phyloP scores from a whole-genome alignment of 2,113 vertebrate species.

The Tragulus kanchil region DNA sequence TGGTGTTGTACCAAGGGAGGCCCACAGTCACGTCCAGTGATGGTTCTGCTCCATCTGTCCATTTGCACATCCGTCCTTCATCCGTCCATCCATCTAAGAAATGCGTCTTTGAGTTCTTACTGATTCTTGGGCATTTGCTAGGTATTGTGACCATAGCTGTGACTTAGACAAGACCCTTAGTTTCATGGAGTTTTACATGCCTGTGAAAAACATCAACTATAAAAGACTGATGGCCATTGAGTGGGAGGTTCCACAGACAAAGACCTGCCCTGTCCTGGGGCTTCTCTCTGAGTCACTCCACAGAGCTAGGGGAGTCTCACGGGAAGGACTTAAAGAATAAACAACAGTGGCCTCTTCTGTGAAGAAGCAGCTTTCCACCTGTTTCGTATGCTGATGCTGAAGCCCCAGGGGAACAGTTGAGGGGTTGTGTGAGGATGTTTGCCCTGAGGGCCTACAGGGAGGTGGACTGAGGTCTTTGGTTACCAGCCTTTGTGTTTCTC shows the following conservation, averaged over 20 bases:
- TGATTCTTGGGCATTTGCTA: not conserved
- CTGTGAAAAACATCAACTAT: not conserved
- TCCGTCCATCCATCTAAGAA: not conserved
- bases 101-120: not conserved
- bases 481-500: conserved; percentile 42
- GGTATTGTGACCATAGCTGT: not conserved
- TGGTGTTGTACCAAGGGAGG: not conserved
- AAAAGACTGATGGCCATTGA: not conserved
- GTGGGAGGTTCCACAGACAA: not conserved
- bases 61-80: not conserved
- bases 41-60: not conserved
- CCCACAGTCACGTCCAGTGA: not conserved
- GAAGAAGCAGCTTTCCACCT: not conserved
- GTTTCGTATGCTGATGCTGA: fast-evolving
- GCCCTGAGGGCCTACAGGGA: not conserved
- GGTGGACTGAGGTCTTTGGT: not conserved
- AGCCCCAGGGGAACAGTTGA: not conserved
- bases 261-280: not conserved
- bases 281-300: not conserved
- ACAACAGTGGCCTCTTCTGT: not conserved
- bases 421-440: fast-evolving
- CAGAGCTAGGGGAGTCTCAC: not conserved
- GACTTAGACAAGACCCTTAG: not conserved
- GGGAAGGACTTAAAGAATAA: not conserved
- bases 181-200: not conserved